These are phyloP conservation scores for Arenaria interpres DNA, from an alignment of 2,113 vertebrate genomes.

Conservation along the genomic window DNA sequence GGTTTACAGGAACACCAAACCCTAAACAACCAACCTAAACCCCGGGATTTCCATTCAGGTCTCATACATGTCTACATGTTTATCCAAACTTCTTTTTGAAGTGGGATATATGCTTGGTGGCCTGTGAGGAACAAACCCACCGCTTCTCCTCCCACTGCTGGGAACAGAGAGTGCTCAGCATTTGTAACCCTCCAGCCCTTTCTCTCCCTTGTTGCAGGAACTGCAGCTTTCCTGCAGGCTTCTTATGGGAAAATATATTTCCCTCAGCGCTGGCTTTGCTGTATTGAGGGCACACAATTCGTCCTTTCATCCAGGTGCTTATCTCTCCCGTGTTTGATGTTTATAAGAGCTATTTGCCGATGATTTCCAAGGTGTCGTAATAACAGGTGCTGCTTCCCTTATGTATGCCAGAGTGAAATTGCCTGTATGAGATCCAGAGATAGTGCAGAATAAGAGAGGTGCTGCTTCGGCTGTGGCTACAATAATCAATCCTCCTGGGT, in stretches of 20 bases:
- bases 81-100: neutral
- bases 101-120: neutral
- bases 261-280: neutral
- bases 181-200: neutral
- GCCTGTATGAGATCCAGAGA: neutral
- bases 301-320: neutral
- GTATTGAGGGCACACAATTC: neutral
- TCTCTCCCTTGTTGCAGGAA: neutral
- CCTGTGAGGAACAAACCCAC: neutral
- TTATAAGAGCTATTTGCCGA: neutral
- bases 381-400: neutral
- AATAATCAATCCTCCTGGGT: neutral
- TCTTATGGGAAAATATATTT: neutral
- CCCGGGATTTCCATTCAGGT: neutral
- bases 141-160: neutral
- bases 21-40: neutral
- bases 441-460: accelerated
- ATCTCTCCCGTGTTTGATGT: neutral
- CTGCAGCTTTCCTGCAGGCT: neutral
- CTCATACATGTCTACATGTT: neutral
- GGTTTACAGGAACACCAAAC: neutral
- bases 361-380: neutral
- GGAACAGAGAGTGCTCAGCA: neutral
- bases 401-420: neutral
- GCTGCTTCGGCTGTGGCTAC: accelerated